A percentile compares a stretch with the other conserved stretches of the same genome.
These are phyloP conservation scores for Drosophila buzzatii DNA, from an alignment of 2,888 invertebrate species.

Conservation along the genomic window DNA sequence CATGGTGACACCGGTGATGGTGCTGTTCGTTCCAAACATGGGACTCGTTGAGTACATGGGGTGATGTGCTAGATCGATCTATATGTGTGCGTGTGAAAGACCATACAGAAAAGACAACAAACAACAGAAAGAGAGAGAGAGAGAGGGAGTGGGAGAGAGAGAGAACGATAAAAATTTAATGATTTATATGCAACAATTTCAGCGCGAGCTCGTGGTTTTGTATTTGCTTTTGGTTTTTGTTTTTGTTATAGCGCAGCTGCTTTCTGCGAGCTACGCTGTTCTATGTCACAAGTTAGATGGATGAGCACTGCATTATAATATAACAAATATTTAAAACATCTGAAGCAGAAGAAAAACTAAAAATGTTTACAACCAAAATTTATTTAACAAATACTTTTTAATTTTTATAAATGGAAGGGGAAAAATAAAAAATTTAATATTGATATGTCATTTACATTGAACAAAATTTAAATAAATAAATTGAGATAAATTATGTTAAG, in stretches of 20 bases:
- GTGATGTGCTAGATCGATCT: constrained; percentile 85
- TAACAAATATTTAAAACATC: background rate
- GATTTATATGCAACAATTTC: constrained; percentile 56
- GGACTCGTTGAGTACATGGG: constrained; percentile 85
- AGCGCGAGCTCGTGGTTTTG: constrained; percentile 6
- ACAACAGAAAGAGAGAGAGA: background rate
- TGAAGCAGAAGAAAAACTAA: background rate
- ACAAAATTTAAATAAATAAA: too few relatives aligned
- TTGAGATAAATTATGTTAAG: too few relatives aligned
- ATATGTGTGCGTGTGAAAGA: constrained; percentile 21
- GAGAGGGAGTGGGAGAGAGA: background rate
- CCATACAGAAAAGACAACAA: constrained; percentile 8
- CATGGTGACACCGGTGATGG: constrained; percentile 85
- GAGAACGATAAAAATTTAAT: constrained; percentile 38
- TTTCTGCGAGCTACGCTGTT: background rate
- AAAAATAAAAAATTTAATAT: background rate
- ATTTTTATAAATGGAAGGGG: background rate
- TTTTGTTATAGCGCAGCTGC: constrained; percentile 6
- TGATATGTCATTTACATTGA: too few relatives aligned
- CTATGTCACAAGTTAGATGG: background rate
- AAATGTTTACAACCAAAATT: background rate
- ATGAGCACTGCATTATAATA: background rate
- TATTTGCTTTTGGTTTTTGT: background rate
- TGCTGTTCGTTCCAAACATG: constrained; percentile 84
- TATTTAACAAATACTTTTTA: background rate